Conservation (phyloP, 1,140 invertebrate species). For the Zaprionus nigranus region DNA sequence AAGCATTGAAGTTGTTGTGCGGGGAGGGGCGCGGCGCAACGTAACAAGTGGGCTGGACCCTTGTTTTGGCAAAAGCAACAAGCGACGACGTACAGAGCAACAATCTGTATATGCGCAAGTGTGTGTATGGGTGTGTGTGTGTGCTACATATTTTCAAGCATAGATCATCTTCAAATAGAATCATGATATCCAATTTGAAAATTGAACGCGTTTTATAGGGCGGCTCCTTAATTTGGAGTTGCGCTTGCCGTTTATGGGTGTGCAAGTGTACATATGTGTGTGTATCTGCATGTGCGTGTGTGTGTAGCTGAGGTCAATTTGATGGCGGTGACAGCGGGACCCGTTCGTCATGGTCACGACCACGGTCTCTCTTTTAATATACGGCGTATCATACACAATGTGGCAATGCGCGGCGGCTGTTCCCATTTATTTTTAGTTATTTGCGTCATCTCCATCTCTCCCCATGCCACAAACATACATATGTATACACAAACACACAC, state of each 20-base stretch:
- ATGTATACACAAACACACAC: slow-evolving; percentile 28
- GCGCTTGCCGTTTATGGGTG: slow-evolving; percentile 39
- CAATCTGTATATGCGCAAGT: slow-evolving; percentile 26
- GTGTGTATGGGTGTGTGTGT: slow-evolving; percentile 21
- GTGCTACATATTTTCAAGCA: slow-evolving; percentile 69
- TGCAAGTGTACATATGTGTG: slow-evolving; percentile 1
- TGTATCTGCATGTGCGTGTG: background rate
- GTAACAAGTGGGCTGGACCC: slow-evolving; percentile 57
- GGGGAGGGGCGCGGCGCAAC: slow-evolving; percentile 37
- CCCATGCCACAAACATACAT: slow-evolving; percentile 27
- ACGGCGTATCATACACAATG: slow-evolving; percentile 39
- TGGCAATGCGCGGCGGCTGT: slow-evolving; percentile 49
- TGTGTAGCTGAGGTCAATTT: slow-evolving; percentile 42
- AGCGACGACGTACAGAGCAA: slow-evolving; percentile 50
- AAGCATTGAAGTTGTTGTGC: background rate
- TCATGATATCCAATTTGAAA: slow-evolving; percentile 10
- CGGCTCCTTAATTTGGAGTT: slow-evolving; percentile 54
- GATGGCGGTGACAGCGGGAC: slow-evolving; percentile 12
- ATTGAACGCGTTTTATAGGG: slow-evolving; percentile 33
- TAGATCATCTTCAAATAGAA: slow-evolving; percentile 59
- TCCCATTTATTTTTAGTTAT: slow-evolving; percentile 79
- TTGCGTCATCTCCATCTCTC: slow-evolving; percentile 75
- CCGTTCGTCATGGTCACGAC: slow-evolving; percentile 74
- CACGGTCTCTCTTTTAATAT: slow-evolving; percentile 46
- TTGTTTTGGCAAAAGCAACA: slow-evolving; percentile 80